Evolutionary conservation across 2,888 invertebrate species (phyloP).

Genomic region (Crepidodera aurea): DNA sequence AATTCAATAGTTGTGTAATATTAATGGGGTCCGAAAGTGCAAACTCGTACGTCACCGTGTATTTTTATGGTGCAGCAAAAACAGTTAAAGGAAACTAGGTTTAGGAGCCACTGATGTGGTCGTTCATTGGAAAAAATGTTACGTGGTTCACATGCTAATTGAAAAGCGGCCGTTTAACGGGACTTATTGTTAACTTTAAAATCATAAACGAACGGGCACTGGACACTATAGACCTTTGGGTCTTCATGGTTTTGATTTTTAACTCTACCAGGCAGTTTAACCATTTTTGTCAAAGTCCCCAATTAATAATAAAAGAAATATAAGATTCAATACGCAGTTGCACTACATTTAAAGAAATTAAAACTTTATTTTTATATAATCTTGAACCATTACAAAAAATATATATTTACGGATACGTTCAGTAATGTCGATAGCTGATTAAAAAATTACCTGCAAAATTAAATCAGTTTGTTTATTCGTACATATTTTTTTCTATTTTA

Average conservation of each 20-base stretch:
- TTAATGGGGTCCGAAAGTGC: slow-evolving; percentile 19
- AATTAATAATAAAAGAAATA: too few species aligned
- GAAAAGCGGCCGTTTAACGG: slow-evolving; percentile 32
- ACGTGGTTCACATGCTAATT: slow-evolving; percentile 37
- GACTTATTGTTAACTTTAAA: slow-evolving; percentile 26
- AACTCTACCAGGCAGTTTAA: too few species aligned
- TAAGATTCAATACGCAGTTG: too few species aligned
- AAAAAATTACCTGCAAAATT: too few species aligned
- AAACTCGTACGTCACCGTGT: slow-evolving; percentile 20
- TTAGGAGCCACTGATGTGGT: slow-evolving; percentile 37
- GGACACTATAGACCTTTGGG: background rate
- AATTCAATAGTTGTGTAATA: slow-evolving; percentile 34
- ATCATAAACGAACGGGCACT: slow-evolving; percentile 8
- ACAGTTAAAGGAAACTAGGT: slow-evolving; percentile 40
- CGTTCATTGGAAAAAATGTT: slow-evolving; percentile 36
- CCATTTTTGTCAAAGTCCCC: too few species aligned
- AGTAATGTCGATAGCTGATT: too few species aligned
- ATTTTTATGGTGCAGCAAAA: slow-evolving; percentile 30
- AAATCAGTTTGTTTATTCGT: too few species aligned
- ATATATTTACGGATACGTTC: too few species aligned
- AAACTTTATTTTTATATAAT: too few species aligned
- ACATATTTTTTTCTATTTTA: too few species aligned
- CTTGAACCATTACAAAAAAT: too few species aligned
- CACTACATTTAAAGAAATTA: too few species aligned
- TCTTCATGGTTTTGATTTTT: background rate